Percentiles rank a stretch among this genome's conserved stretches.
These are phyloP conservation scores for Notodonta ziczac DNA, from an alignment of 2,888 invertebrate genomes.

Conservation along the genomic window DNA sequence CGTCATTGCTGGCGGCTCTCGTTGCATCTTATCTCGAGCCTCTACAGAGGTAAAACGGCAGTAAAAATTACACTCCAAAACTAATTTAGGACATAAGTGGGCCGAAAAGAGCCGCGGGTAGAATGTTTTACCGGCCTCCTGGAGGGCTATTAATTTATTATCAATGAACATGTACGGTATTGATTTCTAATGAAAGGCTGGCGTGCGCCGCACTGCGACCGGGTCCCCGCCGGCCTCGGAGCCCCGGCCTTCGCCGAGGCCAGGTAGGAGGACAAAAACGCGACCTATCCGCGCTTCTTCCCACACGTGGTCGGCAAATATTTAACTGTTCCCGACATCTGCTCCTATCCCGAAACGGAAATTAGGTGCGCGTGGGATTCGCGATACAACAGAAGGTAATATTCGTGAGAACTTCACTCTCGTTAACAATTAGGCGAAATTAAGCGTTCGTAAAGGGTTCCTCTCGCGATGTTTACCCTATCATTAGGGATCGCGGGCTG, in stretches of 20 bases:
- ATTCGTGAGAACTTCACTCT: constrained; percentile 79
- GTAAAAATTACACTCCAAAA: constrained; percentile 79
- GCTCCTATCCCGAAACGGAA: constrained; percentile 63
- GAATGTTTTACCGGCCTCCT: constrained; percentile 49
- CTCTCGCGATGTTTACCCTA: constrained; percentile 74
- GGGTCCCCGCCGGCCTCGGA: constrained; percentile 45
- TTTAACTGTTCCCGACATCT: constrained; percentile 65
- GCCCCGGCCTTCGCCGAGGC: constrained; percentile 47
- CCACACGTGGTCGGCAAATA: constrained; percentile 66
- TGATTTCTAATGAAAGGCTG: constrained; percentile 71
- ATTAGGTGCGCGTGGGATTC: constrained; percentile 76
- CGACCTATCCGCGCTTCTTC: constrained; percentile 53
- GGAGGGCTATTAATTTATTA: constrained; percentile 72
- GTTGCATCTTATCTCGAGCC: constrained; percentile 72
- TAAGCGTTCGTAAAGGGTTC: constrained; percentile 71
- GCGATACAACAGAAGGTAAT: constrained; percentile 71
- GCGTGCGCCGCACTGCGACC: constrained; percentile 68
- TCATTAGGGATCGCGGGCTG: constrained; percentile 70
- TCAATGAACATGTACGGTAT: constrained; percentile 70
- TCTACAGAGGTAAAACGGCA: constrained; percentile 75
- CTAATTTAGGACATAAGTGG: constrained; percentile 66
- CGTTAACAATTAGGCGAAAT: constrained; percentile 78
- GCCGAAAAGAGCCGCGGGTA: constrained; percentile 52
- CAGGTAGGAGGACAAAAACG: constrained; percentile 59
- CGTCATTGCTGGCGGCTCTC: constrained; percentile 56